Evolutionary conservation across 2,113 vertebrate species (phyloP).

Genomic region (Dromaius novaehollandiae): DNA sequence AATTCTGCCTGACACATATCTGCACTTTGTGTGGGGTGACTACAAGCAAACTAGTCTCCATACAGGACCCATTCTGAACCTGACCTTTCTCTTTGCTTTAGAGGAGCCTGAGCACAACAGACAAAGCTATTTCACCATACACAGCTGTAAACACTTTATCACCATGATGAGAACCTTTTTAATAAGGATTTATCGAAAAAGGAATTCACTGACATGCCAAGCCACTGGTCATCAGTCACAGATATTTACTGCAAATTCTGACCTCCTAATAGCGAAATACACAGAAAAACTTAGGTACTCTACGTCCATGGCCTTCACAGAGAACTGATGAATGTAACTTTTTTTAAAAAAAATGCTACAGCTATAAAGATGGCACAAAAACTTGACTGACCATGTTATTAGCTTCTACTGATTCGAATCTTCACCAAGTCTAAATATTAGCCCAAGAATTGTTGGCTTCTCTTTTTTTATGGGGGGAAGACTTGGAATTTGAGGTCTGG

Average conservation of each 20-base stretch:
- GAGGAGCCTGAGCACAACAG: not conserved
- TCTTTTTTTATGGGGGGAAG: not conserved
- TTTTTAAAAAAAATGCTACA: not conserved
- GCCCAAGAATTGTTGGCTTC: not conserved
- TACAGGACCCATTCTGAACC: not conserved
- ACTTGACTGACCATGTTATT: not conserved
- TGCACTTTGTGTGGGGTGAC: not conserved
- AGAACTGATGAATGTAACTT: not conserved
- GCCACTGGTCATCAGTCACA: not conserved
- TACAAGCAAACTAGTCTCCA: not conserved
- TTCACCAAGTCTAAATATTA: not conserved
- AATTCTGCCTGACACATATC: not conserved
- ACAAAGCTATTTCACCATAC: not conserved
- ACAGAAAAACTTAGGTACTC: not conserved
- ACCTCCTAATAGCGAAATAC: not conserved
- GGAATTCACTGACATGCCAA: not conserved
- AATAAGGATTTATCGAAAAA: not conserved
- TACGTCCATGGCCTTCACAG: not conserved
- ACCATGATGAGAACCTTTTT: not conserved
- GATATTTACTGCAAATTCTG: not conserved
- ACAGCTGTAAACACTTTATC: not conserved
- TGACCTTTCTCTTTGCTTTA: not conserved
- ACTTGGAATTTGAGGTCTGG: not conserved
- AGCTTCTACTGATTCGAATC: not conserved
- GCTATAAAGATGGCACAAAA: not conserved